Conservation (phyloP, 2,797 vertebrate species). For the Garrulus glandarius region DNA sequence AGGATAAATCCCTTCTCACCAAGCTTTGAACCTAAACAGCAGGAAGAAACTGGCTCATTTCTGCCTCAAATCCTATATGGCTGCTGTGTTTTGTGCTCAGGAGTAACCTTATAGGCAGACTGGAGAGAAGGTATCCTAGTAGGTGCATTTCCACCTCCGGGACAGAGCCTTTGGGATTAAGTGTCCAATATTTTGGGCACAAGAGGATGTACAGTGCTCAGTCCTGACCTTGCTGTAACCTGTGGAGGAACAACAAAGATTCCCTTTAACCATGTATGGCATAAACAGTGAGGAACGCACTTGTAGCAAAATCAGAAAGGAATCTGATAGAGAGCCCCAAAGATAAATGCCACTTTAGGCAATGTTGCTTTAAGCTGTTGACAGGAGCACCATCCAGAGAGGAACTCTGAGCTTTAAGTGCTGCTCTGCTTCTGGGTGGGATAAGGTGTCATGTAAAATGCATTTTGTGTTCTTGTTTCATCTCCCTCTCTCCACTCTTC, state of each 20-base stretch:
- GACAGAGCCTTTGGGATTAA: conserved; percentile 19
- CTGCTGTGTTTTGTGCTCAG: not conserved
- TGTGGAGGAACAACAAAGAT: conserved; percentile 15
- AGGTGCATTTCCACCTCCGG: not conserved
- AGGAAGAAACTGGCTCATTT: not conserved
- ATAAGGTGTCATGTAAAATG: conserved; percentile 27
- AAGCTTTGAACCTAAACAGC: not conserved
- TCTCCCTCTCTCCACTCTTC: not conserved
- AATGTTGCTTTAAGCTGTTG: conserved; percentile 51
- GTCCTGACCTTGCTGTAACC: conserved; percentile 42
- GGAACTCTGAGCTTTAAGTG: conserved; percentile 15
- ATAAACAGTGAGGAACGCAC: not conserved
- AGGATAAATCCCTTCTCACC: not conserved
- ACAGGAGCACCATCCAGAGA: conserved; percentile 46
- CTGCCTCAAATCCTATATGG: not conserved
- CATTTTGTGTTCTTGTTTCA: conserved; percentile 11
- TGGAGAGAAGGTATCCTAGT: not conserved
- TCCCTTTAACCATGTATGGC: conserved; percentile 45
- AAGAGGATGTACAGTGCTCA: not conserved
- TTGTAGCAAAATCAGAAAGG: conserved; percentile 39
- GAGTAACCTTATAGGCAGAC: not conserved
- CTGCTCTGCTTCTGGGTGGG: conserved; percentile 37
- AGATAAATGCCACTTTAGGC: conserved; percentile 60
- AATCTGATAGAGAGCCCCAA: conserved; percentile 54
- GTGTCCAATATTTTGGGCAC: not conserved